A percentile compares a stretch with the other conserved stretches of the same genome.
Evolutionary conservation across 2,797 vertebrate species (phyloP).

Genomic region (Alectoris magna): DNA sequence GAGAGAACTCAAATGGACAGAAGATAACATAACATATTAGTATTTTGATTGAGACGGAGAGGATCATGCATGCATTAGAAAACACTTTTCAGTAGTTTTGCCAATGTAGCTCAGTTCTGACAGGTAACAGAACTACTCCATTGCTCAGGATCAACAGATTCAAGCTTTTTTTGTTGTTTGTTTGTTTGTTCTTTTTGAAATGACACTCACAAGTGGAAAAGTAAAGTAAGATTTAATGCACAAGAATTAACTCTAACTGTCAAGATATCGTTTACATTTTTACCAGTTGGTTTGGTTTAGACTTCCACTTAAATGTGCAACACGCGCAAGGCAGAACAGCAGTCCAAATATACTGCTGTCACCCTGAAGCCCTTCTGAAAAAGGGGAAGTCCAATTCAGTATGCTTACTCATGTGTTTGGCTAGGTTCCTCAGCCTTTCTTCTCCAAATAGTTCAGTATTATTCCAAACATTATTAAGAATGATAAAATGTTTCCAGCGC

Average conservation of each 20-base stretch:
- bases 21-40: not conserved
- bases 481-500: not conserved
- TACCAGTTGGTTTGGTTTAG: not conserved
- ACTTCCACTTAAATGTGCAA: not conserved
- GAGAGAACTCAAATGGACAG: not conserved
- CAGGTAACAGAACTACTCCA: not conserved
- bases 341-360: not conserved
- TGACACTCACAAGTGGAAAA: not conserved
- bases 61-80: not conserved
- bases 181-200: not conserved
- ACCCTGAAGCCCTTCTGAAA: not conserved
- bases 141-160: not conserved
- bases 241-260: not conserved
- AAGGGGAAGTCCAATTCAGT: not conserved
- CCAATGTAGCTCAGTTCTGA: not conserved
- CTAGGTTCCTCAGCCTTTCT: not conserved
- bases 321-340: not conserved
- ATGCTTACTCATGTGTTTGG: not conserved
- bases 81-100: not conserved
- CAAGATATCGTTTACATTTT: not conserved
- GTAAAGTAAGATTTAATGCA: not conserved
- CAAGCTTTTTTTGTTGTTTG: not conserved
- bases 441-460: not conserved
- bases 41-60: not conserved
- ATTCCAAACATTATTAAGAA: not conserved